Evolutionary conservation across 1,140 invertebrate species (phyloP).

Genomic region (Euglossa dilemma): DNA sequence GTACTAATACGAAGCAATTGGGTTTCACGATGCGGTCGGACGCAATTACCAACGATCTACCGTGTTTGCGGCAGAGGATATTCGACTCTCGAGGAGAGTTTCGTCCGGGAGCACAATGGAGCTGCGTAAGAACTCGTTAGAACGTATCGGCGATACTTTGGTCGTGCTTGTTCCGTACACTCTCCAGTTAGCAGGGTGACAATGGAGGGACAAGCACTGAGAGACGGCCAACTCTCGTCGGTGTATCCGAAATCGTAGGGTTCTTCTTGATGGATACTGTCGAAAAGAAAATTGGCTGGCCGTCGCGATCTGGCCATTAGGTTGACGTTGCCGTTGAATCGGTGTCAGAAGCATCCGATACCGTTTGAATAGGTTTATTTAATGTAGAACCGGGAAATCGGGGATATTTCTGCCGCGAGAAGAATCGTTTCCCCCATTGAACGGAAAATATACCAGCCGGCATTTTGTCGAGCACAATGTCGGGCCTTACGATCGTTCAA

Average conservation of each 20-base stretch:
- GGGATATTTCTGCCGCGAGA: not conserved
- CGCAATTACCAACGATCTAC: constrained; percentile 1
- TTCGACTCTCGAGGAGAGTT: constrained; percentile 7
- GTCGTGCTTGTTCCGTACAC: not conserved
- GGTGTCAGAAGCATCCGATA: constrained; percentile 64
- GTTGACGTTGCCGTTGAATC: constrained; percentile 65
- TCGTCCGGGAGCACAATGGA: constrained; percentile 3
- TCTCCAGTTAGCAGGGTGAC: constrained; percentile 9
- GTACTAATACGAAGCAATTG: constrained; percentile 26
- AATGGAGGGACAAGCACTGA: not conserved
- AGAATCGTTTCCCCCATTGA: constrained; percentile 30
- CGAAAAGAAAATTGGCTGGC: constrained; percentile 24
- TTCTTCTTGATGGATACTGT: too few species aligned
- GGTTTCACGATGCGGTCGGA: constrained; percentile 18
- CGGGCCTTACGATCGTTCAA: constrained; percentile 67
- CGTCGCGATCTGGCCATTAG: constrained; percentile 57
- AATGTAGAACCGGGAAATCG: constrained; percentile 23
- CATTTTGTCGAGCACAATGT: constrained; percentile 68
- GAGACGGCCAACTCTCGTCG: not conserved
- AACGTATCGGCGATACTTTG: constrained; percentile 16
- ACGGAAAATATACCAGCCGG: constrained; percentile 48
- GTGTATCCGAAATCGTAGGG: too few species aligned
- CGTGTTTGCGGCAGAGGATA: constrained; percentile 1
- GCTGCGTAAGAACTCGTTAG: constrained; percentile 34
- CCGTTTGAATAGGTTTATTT: constrained; percentile 54